A percentile compares a stretch with the other conserved stretches of the same genome.
phyloP scores from a whole-genome alignment of 2,888 invertebrate species.

The Apamea monoglypha region DNA sequence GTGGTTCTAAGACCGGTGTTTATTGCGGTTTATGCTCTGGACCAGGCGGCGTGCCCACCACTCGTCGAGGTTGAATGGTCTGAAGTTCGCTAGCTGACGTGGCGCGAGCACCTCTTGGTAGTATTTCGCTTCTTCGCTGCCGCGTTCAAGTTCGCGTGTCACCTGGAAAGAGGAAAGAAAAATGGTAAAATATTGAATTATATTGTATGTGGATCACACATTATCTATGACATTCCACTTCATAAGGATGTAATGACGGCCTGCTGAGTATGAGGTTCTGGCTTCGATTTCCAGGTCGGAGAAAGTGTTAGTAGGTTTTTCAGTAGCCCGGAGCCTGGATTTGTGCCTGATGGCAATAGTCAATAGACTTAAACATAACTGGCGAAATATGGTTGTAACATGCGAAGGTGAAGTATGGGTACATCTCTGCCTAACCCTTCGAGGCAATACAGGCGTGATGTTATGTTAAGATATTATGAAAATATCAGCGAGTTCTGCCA shows the following conservation, averaged over 20 bases:
- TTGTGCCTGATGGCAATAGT: background rate
- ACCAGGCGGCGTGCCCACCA: constrained; percentile 94
- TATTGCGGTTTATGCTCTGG: constrained; percentile 91
- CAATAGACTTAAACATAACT: background rate
- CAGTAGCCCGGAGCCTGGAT: background rate
- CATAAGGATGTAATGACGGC: background rate
- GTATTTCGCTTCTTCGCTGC: constrained; percentile 89
- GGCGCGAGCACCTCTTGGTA: constrained; percentile 92
- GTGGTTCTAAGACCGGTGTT: constrained; percentile 85
- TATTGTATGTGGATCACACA: background rate
- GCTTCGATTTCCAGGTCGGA: background rate
- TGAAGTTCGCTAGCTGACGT: constrained; percentile 92
- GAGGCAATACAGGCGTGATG: background rate
- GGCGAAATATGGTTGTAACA: background rate
- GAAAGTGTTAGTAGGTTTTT: background rate
- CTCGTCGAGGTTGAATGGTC: constrained; percentile 94
- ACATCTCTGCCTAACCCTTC: background rate
- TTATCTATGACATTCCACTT: background rate
- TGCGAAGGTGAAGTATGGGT: background rate
- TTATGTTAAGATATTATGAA: background rate
- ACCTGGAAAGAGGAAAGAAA: constrained; percentile 80
- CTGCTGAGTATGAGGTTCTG: background rate
- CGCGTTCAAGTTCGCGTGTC: constrained; percentile 90
- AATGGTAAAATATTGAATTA: background rate
- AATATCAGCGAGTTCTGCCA: background rate